phyloP scores from a whole-genome alignment of 1,140 invertebrate genomes.

The Lepidurus couesii region DNA sequence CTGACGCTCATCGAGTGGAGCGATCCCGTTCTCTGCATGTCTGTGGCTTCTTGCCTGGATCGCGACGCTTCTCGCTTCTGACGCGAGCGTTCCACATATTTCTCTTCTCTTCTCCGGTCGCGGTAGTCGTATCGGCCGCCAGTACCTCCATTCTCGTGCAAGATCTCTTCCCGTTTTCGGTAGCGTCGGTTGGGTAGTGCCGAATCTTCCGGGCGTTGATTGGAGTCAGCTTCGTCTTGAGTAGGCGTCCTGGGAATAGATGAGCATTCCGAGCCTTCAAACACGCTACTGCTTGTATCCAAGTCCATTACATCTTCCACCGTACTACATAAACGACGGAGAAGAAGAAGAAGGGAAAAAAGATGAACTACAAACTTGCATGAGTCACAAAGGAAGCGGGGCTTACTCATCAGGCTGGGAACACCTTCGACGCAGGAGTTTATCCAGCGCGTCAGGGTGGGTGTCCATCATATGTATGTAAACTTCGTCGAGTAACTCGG shows the following conservation, averaged over 20 bases:
- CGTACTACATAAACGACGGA: slow-evolving; percentile 29
- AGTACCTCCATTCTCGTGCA: slow-evolving; percentile 63
- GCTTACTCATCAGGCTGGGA: slow-evolving; percentile 52
- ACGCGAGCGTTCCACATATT: slow-evolving; percentile 26
- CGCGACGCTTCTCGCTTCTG: slow-evolving; percentile 36
- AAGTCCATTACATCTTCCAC: slow-evolving; percentile 37
- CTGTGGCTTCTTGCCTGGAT: slow-evolving; percentile 36
- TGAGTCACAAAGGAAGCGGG: slow-evolving; percentile 30
- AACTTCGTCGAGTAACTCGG: slow-evolving; percentile 74
- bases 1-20: slow-evolving; percentile 34
- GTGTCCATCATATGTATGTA: slow-evolving; percentile 77
- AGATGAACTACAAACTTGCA: slow-evolving; percentile 23
- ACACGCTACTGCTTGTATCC: slow-evolving; percentile 43
- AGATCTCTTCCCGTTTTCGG: slow-evolving; percentile 54
- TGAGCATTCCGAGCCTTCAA: slow-evolving; percentile 43
- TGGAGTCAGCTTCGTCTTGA: slow-evolving; percentile 34
- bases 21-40: background rate
- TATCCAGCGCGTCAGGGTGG: slow-evolving; percentile 69
- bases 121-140: slow-evolving; percentile 47
- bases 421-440: slow-evolving; percentile 52
- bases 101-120: slow-evolving; percentile 34
- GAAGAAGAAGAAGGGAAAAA: slow-evolving; percentile 24
- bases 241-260: slow-evolving; percentile 36
- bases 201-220: slow-evolving; percentile 48
- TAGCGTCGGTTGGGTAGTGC: slow-evolving; percentile 40